phyloP scores from a whole-genome alignment of 2,797 vertebrate genomes.

The Gymnocypris eckloni region DNA sequence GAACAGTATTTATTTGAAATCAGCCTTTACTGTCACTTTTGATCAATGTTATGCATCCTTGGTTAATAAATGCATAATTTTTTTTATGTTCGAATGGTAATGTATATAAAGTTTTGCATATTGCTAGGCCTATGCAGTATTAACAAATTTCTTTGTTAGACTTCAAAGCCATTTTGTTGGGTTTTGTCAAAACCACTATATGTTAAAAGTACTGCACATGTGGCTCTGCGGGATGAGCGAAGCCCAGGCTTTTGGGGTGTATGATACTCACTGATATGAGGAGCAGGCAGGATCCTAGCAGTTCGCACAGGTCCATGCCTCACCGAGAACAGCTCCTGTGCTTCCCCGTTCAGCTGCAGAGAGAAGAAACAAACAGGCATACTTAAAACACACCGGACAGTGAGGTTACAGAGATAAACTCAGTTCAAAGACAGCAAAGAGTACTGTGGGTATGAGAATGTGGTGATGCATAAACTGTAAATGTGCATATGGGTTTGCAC shows the following conservation, averaged over 20 bases:
- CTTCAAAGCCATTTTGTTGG: not conserved
- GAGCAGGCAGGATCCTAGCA: slow-evolving; percentile 90
- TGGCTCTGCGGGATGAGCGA: not conserved
- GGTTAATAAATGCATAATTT: no score
- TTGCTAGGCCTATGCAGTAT: not conserved
- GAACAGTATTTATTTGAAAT: not conserved
- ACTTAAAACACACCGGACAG: not conserved
- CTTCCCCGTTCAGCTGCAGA: slow-evolving; percentile 91
- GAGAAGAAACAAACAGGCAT: slow-evolving; percentile 34
- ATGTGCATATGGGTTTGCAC: not conserved
- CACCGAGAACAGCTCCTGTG: slow-evolving; percentile 96
- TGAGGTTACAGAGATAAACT: not conserved
- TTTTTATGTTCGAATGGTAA: not conserved
- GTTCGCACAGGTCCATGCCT: slow-evolving; percentile 92
- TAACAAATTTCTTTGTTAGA: not conserved
- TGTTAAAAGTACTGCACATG: not conserved
- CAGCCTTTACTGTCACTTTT: not conserved
- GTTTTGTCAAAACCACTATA: no score
- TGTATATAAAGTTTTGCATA: not conserved
- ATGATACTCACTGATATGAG: slow-evolving; percentile 90
- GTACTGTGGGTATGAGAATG: not conserved
- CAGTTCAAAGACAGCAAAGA: slow-evolving; percentile 18
- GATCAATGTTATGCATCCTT: not conserved
- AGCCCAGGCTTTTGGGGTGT: not conserved
- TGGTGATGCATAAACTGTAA: not conserved